Percentiles rank a stretch among this genome's conserved stretches.
Conservation (phyloP, 1,140 invertebrate genomes). For the Drosophila melanica region DNA sequence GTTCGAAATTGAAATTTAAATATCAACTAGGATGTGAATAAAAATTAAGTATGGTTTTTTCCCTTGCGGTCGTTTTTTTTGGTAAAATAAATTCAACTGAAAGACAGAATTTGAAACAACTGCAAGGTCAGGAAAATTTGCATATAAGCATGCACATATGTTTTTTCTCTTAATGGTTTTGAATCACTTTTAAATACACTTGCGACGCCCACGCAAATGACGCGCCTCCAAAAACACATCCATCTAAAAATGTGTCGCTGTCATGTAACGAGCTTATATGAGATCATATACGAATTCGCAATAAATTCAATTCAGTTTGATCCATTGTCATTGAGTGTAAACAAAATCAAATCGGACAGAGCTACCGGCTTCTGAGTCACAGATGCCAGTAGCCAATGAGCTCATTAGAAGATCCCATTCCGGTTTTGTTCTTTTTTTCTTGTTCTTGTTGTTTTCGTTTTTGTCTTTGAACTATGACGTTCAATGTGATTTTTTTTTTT, state of each 20-base stretch:
- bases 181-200: slow-evolving; percentile 57
- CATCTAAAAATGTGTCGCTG: slow-evolving; percentile 9
- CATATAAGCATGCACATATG: slow-evolving; percentile 17
- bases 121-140: slow-evolving; percentile 54
- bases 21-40: slow-evolving; percentile 28
- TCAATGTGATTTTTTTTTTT: slow-evolving; percentile 10
- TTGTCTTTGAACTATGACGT: slow-evolving; percentile 51
- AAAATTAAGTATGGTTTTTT: slow-evolving; percentile 5
- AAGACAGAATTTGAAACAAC: slow-evolving; percentile 27
- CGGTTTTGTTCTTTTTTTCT: slow-evolving; percentile 14
- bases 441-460: too few relatives aligned
- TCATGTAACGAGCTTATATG: slow-evolving; percentile 48
- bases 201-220: slow-evolving; percentile 31
- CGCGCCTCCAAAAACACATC: slow-evolving; percentile 13
- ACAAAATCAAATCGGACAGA: slow-evolving; percentile 41
- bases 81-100: slow-evolving; percentile 11
- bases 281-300: slow-evolving; percentile 55
- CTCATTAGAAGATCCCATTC: slow-evolving; percentile 53
- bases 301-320: slow-evolving; percentile 51
- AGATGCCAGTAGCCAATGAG: slow-evolving; percentile 49
- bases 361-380: slow-evolving; percentile 59
- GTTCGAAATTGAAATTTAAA: slow-evolving; percentile 20
- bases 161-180: slow-evolving; percentile 54
- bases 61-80: neutral
- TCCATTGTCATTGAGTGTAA: slow-evolving; percentile 48